Percentiles rank a stretch among this genome's conserved stretches.
Evolutionary conservation across 2,113 vertebrate species (phyloP).

Genomic region (Eurystomus gularis): DNA sequence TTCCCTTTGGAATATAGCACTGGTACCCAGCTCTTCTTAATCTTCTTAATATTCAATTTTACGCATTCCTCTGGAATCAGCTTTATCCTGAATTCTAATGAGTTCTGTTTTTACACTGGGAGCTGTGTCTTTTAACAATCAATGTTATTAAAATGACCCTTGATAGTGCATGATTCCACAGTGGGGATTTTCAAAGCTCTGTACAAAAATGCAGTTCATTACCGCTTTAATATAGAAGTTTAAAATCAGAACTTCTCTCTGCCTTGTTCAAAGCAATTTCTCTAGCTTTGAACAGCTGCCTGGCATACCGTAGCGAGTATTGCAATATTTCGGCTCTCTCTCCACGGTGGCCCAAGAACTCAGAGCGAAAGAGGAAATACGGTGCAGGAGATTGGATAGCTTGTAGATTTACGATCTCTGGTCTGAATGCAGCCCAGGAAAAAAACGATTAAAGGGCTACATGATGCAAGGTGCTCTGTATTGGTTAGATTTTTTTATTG

Average conservation of each 20-base stretch:
- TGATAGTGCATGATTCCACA: conserved; percentile 6
- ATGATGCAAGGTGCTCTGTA: neutral
- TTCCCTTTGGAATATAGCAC: conserved; percentile 65
- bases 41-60: conserved; percentile 73
- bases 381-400: neutral
- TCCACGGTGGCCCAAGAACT: neutral
- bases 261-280: conserved; percentile 52
- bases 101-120: conserved; percentile 46
- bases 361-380: neutral
- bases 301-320: neutral
- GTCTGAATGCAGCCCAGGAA: neutral
- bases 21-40: conserved; percentile 46
- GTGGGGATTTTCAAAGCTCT: conserved; percentile 51
- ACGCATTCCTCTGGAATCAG: conserved; percentile 61
- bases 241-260: conserved; percentile 52
- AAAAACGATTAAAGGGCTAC: conserved; percentile 16
- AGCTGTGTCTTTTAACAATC: conserved; percentile 63
- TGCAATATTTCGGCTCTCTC: neutral
- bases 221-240: conserved; percentile 44
- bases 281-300: conserved; percentile 38
- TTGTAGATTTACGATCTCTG: neutral
- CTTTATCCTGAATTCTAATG: conserved; percentile 69
- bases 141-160: conserved; percentile 72
- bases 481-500: conserved; percentile 18
- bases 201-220: conserved; percentile 49